These are phyloP conservation scores for Nasonia oneida DNA, from an alignment of 2,888 invertebrate genomes.

Conservation along the genomic window DNA sequence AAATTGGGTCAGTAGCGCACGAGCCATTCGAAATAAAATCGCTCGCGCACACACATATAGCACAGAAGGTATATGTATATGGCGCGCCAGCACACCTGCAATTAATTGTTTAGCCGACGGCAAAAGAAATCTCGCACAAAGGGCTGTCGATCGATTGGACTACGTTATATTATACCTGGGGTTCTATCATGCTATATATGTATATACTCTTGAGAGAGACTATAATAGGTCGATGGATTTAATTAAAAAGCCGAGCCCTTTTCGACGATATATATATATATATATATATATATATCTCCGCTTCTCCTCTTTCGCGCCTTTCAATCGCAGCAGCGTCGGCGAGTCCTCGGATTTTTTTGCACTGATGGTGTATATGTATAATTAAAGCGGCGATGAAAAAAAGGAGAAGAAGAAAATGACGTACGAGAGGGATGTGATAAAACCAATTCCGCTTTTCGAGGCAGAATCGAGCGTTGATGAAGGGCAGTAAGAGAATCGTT, in stretches of 20 bases:
- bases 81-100: not conserved
- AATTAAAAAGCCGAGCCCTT: slow-evolving; percentile 2
- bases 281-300: too few species aligned
- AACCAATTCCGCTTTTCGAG: not conserved
- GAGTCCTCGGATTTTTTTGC: not conserved
- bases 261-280: not conserved
- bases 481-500: too few species aligned
- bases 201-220: not conserved
- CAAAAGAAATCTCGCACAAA: slow-evolving; percentile 2
- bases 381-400: not conserved
- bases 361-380: not conserved
- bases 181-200: not conserved
- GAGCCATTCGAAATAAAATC: slow-evolving; percentile 9
- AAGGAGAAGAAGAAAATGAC: not conserved
- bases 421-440: not conserved
- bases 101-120: slow-evolving; percentile 7
- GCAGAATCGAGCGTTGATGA: too few species aligned
- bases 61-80: not conserved
- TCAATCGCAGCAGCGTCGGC: not conserved
- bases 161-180: not conserved
- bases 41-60: not conserved
- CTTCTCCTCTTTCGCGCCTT: not conserved
- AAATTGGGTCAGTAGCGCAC: slow-evolving; percentile 21
- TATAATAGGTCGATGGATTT: slow-evolving; percentile 10
- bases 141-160: not conserved